Conservation (phyloP, 2,113 vertebrate genomes). For the Ptilorrhoa leucosticta region DNA sequence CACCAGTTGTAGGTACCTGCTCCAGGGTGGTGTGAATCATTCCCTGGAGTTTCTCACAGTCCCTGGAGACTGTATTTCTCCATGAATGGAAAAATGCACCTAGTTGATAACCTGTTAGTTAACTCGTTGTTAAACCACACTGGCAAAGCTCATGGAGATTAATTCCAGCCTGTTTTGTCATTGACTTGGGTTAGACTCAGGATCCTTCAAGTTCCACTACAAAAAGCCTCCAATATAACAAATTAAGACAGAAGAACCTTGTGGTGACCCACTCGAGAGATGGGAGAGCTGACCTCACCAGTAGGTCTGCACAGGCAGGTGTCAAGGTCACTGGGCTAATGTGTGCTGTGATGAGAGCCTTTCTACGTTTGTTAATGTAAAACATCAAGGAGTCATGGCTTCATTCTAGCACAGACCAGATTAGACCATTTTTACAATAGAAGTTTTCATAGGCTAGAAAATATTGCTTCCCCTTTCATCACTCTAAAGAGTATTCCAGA, state of each 20-base stretch:
- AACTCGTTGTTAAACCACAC: neutral
- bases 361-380: neutral
- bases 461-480: slow-evolving; percentile 17
- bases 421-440: slow-evolving; percentile 7
- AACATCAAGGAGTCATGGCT: neutral
- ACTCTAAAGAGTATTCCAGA: neutral
- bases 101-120: neutral
- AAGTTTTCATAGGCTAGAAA: neutral
- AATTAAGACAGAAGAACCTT: neutral
- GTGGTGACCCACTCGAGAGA: neutral
- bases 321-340: neutral
- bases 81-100: neutral
- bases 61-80: neutral
- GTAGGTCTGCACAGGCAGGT: neutral
- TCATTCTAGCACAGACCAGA: slow-evolving; percentile 36
- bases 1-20: neutral
- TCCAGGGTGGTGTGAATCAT: neutral
- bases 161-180: neutral
- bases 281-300: neutral
- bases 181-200: neutral
- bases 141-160: neutral
- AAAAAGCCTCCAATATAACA: neutral
- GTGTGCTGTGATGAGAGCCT: neutral
- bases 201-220: neutral
- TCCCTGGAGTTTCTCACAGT: neutral